These are phyloP conservation scores for Torymus texanus DNA, from an alignment of 2,888 invertebrate species.

Conservation along the genomic window DNA sequence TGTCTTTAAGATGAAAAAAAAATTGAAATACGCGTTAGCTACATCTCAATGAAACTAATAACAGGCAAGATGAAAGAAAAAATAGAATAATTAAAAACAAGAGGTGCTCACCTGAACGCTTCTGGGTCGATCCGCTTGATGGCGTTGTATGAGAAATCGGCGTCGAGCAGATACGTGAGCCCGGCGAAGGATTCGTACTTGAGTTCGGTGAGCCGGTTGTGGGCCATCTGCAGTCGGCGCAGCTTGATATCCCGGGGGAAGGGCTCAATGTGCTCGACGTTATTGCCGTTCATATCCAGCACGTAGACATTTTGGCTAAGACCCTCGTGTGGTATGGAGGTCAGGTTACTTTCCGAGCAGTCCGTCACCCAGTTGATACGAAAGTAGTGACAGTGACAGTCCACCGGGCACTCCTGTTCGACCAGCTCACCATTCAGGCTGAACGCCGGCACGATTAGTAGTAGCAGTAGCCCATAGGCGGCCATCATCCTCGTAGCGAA, in stretches of 20 bases:
- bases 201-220: constrained; percentile 80
- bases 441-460: constrained; percentile 56
- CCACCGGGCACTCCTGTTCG: constrained; percentile 83
- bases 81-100: not conserved
- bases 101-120: constrained; percentile 78
- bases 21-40: not conserved
- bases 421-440: constrained; percentile 80
- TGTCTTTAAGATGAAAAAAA: no score
- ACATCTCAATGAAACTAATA: no score
- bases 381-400: constrained; percentile 86
- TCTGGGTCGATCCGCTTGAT: constrained; percentile 82
- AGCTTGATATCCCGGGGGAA: constrained; percentile 84
- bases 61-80: not conserved
- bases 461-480: not conserved
- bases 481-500: not conserved
- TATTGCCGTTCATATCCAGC: constrained; percentile 83
- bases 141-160: constrained; percentile 82
- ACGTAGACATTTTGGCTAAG: constrained; percentile 83
- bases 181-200: constrained; percentile 80
- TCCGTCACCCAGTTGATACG: constrained; percentile 87
- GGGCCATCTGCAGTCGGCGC: constrained; percentile 82
- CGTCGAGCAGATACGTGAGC: constrained; percentile 82
- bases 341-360: constrained; percentile 85
- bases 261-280: constrained; percentile 78
- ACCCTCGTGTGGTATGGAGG: constrained; percentile 82